Base-by-base conservation (phyloP, 2,888 invertebrate genomes). In the Trichogramma evanescens region DNA sequence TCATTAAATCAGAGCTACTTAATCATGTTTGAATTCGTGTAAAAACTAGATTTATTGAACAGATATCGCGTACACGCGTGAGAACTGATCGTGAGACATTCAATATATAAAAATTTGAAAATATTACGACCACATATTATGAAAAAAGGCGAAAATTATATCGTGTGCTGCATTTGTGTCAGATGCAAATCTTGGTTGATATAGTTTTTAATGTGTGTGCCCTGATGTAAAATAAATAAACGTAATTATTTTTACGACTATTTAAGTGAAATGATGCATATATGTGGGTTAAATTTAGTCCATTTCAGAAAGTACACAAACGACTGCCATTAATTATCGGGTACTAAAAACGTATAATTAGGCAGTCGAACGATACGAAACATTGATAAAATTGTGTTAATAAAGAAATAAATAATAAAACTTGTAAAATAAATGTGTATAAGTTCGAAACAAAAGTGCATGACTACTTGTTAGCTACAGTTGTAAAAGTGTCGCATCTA, bases 1-100 rank as follows among this genome's bases (percentile, higher is more conserved):
- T 70, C 70, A 70, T 65, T 66, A 71, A 70, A 71, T 60, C 64
- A 68, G 61, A 67, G 73, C 72, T 74, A 74, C 72, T 75, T 73
- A 74, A 74, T 67, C 69, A 66, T 72, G 66, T 69, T 71, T 26
- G 26, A 26, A 26, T 26, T 26, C 2, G 26, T 26, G 26, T 26
- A 26, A 68, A 67, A 68, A 69, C 69, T 72, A 74, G 73, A 70
- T 71, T 73, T 73, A 72, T 26, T 26, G 26, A 26, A 26, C 26
- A 26, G 26, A 26, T 13, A 26, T 26, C 26, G 26, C 26, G 26
- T 26, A 26, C 26, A 2, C 3, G 26, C 26, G 26, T 2, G 26
- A 26, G 26, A 26, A 26, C 26, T 26, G 26, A 26, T 26, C 26
- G 26, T 26, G 26, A 26, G 26, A 26, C 26, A 26, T 26, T 26